A percentile compares a stretch with the other conserved stretches of the same genome.
Evolutionary conservation across 2,797 vertebrate species (phyloP).

Genomic region (Lateolabrax maculatus): DNA sequence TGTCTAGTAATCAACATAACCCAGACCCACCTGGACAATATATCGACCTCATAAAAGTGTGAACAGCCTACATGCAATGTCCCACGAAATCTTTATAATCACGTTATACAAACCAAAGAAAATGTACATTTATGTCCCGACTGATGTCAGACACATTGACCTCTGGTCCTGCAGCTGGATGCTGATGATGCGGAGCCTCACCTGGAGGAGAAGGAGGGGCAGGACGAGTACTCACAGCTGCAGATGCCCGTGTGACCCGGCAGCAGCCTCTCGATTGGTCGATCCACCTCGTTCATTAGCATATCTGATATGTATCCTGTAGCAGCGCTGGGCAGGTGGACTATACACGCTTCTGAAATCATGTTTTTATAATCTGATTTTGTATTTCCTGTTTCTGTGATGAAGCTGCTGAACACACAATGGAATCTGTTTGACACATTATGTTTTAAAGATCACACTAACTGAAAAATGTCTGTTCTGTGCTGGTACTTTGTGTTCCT

Average conservation of each 20-base stretch:
- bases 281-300: neutral
- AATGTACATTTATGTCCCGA: too few species aligned
- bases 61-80: too few species aligned
- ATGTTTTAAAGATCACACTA: constrained; percentile 3
- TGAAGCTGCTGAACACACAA: neutral
- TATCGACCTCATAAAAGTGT: too few species aligned
- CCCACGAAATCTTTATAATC: too few species aligned
- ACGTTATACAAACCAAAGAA: too few species aligned
- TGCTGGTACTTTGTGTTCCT: neutral
- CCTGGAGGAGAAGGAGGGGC: constrained; percentile 90
- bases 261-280: constrained; percentile 3
- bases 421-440: neutral
- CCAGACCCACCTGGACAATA: too few species aligned
- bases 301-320: constrained; percentile 4
- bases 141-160: too few species aligned
- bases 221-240: constrained; percentile 93
- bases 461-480: neutral
- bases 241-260: constrained; percentile 90
- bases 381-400: neutral
- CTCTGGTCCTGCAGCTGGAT: constrained; percentile 86
- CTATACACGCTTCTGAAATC: neutral
- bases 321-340: neutral
- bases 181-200: constrained; percentile 90
- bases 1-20: too few species aligned
- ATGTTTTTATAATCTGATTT: neutral